phyloP scores from a whole-genome alignment of 2,113 vertebrate genomes.

The Jaculus jaculus region DNA sequence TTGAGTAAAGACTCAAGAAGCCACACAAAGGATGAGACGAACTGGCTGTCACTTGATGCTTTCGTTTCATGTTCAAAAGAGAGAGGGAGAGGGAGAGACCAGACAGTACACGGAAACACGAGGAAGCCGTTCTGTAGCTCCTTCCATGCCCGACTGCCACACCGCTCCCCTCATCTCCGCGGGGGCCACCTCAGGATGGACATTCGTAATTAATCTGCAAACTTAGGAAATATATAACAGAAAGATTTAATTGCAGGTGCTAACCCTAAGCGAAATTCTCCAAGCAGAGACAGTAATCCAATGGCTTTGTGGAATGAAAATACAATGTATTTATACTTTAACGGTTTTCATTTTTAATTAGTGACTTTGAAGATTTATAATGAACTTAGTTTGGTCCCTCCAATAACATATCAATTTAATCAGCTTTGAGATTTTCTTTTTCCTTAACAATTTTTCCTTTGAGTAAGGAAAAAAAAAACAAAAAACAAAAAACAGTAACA shows the following conservation, averaged over 20 bases:
- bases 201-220: constrained; percentile 45
- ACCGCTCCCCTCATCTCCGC: background rate
- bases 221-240: constrained; percentile 32
- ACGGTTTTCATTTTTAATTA: constrained; percentile 80
- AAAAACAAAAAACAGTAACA: constrained; percentile 63
- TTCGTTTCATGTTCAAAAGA: background rate
- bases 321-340: constrained; percentile 32
- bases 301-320: constrained; percentile 14
- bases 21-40: background rate
- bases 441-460: constrained; percentile 71
- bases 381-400: constrained; percentile 69
- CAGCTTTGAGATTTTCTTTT: constrained; percentile 71
- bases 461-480: constrained; percentile 72
- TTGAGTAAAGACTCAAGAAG: background rate
- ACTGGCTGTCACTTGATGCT: background rate
- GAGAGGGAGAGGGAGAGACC: background rate
- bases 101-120: background rate
- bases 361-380: constrained; percentile 64
- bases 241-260: constrained; percentile 31
- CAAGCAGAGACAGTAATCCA: constrained; percentile 43
- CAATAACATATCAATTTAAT: constrained; percentile 74
- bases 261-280: background rate
- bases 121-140: background rate
- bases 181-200: background rate
- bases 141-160: background rate